Percentiles rank a stretch among this genome's conserved stretches.
These are phyloP conservation scores for Sicus ferrugineus DNA, from an alignment of 2,888 invertebrate species.

Conservation along the genomic window DNA sequence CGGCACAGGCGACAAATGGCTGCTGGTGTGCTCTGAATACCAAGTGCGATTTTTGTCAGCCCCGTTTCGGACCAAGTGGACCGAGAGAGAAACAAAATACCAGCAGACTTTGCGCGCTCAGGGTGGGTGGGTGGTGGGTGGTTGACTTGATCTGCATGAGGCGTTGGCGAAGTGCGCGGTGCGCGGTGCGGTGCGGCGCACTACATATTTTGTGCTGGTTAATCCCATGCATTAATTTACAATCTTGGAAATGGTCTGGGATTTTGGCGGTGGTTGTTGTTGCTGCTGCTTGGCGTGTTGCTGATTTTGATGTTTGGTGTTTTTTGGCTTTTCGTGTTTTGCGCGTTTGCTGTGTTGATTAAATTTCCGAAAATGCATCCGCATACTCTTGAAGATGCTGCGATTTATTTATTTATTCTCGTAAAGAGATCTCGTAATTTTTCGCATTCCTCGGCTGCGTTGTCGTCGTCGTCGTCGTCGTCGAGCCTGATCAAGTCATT, in stretches of 20 bases:
- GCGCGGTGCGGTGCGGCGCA: no score
- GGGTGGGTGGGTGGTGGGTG: neutral
- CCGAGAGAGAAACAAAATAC: neutral
- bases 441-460: slow-evolving; percentile 7
- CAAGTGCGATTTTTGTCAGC: slow-evolving; percentile 21
- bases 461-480: neutral
- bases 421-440: slow-evolving; percentile 3
- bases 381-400: slow-evolving; percentile 21
- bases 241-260: slow-evolving; percentile 6
- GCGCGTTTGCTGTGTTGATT: neutral
- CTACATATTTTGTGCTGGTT: neutral
- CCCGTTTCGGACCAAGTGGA: neutral
- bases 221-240: slow-evolving; percentile 9
- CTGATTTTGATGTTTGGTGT: neutral
- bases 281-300: neutral
- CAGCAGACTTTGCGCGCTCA: neutral
- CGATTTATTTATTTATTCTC: slow-evolving; percentile 20
- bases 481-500: slow-evolving; percentile 27
- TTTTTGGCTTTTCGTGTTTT: neutral
- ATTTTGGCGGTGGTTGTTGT: neutral
- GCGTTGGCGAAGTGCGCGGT: neutral
- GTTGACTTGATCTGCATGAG: neutral
- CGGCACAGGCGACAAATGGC: slow-evolving; percentile 15
- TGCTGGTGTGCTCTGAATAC: slow-evolving; percentile 28
- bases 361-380: slow-evolving; percentile 27